A percentile compares a stretch with the other conserved stretches of the same genome.
Conservation (phyloP, 1,140 invertebrate species). For the Tetraneura akinire region DNA sequence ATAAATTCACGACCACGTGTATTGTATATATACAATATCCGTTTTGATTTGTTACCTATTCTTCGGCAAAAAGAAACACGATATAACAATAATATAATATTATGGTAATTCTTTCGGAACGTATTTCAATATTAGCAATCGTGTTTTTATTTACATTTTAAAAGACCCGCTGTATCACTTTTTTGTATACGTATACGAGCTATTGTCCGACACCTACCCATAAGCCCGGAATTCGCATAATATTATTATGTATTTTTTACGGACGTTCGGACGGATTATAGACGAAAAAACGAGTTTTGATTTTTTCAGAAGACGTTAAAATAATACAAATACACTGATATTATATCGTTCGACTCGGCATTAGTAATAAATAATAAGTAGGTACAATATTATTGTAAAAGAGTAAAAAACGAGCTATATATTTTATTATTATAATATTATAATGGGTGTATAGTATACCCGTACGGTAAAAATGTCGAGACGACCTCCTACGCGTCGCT, state of each 20-base stretch:
- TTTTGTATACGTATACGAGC: not conserved
- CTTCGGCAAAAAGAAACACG: too few species aligned
- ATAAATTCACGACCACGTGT: too few species aligned
- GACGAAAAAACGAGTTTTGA: not conserved
- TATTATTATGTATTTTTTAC: too few species aligned
- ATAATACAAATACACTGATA: too few species aligned
- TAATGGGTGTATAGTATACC: not conserved
- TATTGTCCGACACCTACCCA: conserved; percentile 7
- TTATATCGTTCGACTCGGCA: too few species aligned
- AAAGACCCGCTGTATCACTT: not conserved
- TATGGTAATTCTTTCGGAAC: conserved; percentile 12
- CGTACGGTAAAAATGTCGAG: not conserved
- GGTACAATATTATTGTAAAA: too few species aligned
- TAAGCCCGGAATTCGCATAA: conserved; percentile 13
- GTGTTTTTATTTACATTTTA: conserved; percentile 40
- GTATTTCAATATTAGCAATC: conserved; percentile 35
- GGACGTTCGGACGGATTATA: not conserved
- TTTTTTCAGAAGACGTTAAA: not conserved
- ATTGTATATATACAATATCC: too few species aligned
- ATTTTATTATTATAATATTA: not conserved
- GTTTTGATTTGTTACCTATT: conserved; percentile 27
- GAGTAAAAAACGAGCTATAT: too few species aligned
- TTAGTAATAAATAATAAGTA: too few species aligned
- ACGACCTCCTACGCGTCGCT: not conserved
- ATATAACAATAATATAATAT: too few species aligned